phyloP scores from a whole-genome alignment of 2,888 invertebrate species.

The Zygogramma bicolorata region DNA sequence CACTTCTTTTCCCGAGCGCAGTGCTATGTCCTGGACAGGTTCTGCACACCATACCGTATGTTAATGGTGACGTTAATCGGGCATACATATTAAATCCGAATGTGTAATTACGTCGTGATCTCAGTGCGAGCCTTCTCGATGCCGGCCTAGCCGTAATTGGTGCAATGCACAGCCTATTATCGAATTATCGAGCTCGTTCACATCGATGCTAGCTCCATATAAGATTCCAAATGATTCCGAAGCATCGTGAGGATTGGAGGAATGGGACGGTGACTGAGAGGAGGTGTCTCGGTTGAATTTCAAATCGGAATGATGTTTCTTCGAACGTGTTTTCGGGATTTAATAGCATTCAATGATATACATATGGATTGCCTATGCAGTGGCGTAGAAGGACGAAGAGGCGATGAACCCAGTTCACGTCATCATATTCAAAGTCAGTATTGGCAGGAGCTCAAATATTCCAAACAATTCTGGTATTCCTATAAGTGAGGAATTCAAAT shows the following conservation, averaged over 20 bases:
- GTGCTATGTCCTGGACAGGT: not conserved
- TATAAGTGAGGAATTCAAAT: no score
- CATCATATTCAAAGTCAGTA: no score
- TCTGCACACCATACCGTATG: not conserved
- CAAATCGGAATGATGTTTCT: not conserved
- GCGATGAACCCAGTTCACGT: no score
- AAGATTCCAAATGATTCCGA: conserved; percentile 16
- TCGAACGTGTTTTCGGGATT: not conserved
- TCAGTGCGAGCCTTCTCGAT: conserved; percentile 23
- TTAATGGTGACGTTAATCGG: conserved; percentile 12
- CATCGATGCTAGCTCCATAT: conserved; percentile 41
- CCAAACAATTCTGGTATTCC: no score
- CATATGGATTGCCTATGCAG: no score
- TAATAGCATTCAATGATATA: no score
- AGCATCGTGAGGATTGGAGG: not conserved
- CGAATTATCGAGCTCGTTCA: conserved; percentile 47
- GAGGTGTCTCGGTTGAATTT: not conserved
- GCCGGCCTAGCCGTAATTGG: conserved; percentile 31
- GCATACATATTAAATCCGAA: not conserved
- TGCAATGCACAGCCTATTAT: conserved; percentile 34
- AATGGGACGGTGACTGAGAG: not conserved
- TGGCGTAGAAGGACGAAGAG: no score
- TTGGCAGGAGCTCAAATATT: no score
- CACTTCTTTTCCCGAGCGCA: no score
- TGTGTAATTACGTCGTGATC: conserved; percentile 12